Evolutionary conservation across 2,113 vertebrate genomes (phyloP), one percentile per base, ranked within the genome.

Genomic region (Opisthocomus hoazin): DNA sequence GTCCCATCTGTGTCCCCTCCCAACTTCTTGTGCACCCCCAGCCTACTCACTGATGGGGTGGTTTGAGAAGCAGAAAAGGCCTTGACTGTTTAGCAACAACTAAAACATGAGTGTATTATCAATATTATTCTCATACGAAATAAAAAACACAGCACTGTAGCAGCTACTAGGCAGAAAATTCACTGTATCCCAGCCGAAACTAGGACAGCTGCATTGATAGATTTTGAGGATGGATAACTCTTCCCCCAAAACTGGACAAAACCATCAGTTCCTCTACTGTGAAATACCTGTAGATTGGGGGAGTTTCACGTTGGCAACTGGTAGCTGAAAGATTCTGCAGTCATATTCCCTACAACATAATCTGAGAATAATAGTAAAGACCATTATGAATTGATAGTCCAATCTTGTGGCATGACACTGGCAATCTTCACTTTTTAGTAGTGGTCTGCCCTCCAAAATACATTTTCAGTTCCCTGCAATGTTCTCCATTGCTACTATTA

Each of bases 341-440:
- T 71, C 2, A 0, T 77, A 22, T 46, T 83, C 27, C 18, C 11
- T 54, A 54, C 11, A 4, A 39, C 8, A 9, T 21, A 15, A 70
- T 11, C 32, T 69, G 36, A 86, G 23, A 77, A 29, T 32, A 54
- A 66, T 18, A 53, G 10, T 37, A 30, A 80, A 48, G 23, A 24
- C 16, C 7, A 43, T 43, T 63, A 58, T 11, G 7, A 79, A 37
- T 34, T 0, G 0, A n/a, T 50, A 65, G 15, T 50, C 50, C 48
- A 29, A n/a, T 39, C 12, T 37, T 37, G 58, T 5, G 56, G n/a
- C 19, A 24, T 46, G 58, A 58, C 15, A 50, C 5, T 60, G 45
- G 14, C 53, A 76, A 18, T 12, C 39, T 73, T 88, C 50, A 14
- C 11, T 88, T 89, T 96, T 84, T 45, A 56, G 3, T 13, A 39